Base-by-base conservation (phyloP, 2,113 vertebrate genomes). In the Labrus mixtus region DNA sequence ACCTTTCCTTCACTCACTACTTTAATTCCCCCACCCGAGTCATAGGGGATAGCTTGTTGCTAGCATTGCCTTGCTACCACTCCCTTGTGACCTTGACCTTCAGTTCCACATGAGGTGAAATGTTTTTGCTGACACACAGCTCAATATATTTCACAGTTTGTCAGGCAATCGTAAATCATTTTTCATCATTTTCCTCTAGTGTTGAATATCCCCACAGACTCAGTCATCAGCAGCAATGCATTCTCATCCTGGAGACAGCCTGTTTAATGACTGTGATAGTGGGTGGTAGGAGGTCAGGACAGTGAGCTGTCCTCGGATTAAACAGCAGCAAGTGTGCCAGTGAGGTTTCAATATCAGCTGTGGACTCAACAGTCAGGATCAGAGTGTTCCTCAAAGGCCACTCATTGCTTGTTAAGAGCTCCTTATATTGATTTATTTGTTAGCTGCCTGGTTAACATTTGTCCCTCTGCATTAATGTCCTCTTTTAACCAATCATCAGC, bases 191-290 rank as follows among this genome's bases (percentile, higher is more conserved):
- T 65, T 70, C 22, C 19, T 43, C 25, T 8, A 7, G 16, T 36
- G 57, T 68, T 17, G 68, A 80, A 7, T 25, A 0, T 60, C 77
- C 57, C 54, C 75, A 8, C n/a, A 46, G 64, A 75, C 50, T 59
- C 37, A 75, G 73, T 20, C 56, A 15, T 62, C 33, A n/a, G 74
- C 37, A 48, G 54, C n/a, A 6, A 55, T 69, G 39, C 66, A 73
- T 74, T 73, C 37, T 55, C 46, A 22, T 76, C 70, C 25, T 36
- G 83, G 84, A 60, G 81, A 89, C 85, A 70, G 74, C 60, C 76
- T 75, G 76, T 83, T 81, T 86, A 89, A 85, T 90, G 68, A 80
- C 63, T 83, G 66, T 68, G 39, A 84, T 54, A 53, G 80, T 83
- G 67, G 73, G 69, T 57, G 65, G 77, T 60, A 46, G 73, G 78